Evolutionary conservation across 2,888 invertebrate species (phyloP), one percentile per base, ranked within the genome.

Genomic region (Strigamia maritima): DNA sequence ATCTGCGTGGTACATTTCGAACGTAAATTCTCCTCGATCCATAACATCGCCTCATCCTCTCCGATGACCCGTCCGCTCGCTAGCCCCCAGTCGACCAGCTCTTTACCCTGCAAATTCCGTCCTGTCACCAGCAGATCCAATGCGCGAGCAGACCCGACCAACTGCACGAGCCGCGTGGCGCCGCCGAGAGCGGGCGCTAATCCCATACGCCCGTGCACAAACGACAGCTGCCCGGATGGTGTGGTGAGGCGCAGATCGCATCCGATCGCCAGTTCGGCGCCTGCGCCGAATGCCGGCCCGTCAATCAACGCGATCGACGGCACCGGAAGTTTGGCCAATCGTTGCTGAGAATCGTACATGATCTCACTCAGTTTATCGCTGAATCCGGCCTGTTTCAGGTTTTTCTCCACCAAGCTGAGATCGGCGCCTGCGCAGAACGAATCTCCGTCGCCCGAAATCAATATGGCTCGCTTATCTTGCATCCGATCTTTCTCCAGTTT

Each of bases 361-460:
- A 87, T 85, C 6, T 82, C 81, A 24, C 87, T 83, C 87, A 89
- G 87, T 75, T 54, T 26, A n/a, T 31, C 16, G 10, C 78, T 75
- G 22, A 54, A 38, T 4, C 44, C 44, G 1, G 79, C n/a, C 16
- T 14, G 76, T 70, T 24, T 28, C 14, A 70, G 14, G 16, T 26
- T 49, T 83, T 83, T 80, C 65, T 83, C 83, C 1, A 87, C 86
- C 44, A 86, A 85, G 16, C 85, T 84, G 14, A 89, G 83, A 83
- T 89, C 89, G 3, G 87, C 89, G 12, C 89, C 89, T 1, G 89
- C 88, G 83, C 89, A 89, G 82, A 89, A 89, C n/a, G 85, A 85
- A 10, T 85, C 84, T 3, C 85, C 86, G 1, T 84, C 83, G 0
- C 88, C 88, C 79, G 85, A 83, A 4, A 89, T 79, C 16, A 89